These are phyloP conservation scores for Epinephelus awoara DNA, from an alignment of 2,797 vertebrate species.

Conservation along the genomic window DNA sequence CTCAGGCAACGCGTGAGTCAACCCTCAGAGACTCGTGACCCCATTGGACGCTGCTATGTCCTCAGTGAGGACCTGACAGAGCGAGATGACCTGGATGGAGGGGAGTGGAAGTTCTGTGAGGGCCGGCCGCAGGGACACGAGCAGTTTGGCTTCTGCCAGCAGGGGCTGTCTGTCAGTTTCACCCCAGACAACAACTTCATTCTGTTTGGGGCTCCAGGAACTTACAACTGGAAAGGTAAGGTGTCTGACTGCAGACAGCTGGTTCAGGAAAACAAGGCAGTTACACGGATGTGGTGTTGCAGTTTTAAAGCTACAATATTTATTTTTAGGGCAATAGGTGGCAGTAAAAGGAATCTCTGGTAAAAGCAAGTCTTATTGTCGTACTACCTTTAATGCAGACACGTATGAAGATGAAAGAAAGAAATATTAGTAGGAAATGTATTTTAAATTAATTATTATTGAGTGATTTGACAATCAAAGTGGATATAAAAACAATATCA, in stretches of 20 bases:
- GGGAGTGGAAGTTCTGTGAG: constrained; percentile 97
- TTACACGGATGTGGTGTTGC: background rate
- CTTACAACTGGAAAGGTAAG: constrained; percentile 98
- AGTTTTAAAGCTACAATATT: background rate
- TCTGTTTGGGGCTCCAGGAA: constrained; percentile 94
- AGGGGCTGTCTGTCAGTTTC: constrained; percentile 94
- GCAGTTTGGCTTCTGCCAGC: constrained; percentile 97
- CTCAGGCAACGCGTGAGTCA: constrained; percentile 90
- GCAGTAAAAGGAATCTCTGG: background rate
- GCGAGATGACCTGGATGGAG: constrained; percentile 92
- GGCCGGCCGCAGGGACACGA: constrained; percentile 94
- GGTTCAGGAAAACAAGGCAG: background rate
- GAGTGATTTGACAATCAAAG: background rate
- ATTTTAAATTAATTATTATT: background rate
- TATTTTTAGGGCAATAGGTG: background rate
- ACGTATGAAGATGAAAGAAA: background rate
- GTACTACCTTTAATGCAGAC: background rate
- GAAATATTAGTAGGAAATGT: background rate
- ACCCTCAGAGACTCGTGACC: constrained; percentile 92
- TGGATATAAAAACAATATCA: background rate
- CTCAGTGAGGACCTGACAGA: constrained; percentile 93
- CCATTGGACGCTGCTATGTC: constrained; percentile 95
- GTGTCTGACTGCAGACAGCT: background rate
- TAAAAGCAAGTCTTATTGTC: background rate
- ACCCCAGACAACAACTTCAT: constrained; percentile 93